These are phyloP conservation scores for Mandrillus leucophaeus DNA, from an alignment of 2,113 vertebrate genomes.

Conservation along the genomic window DNA sequence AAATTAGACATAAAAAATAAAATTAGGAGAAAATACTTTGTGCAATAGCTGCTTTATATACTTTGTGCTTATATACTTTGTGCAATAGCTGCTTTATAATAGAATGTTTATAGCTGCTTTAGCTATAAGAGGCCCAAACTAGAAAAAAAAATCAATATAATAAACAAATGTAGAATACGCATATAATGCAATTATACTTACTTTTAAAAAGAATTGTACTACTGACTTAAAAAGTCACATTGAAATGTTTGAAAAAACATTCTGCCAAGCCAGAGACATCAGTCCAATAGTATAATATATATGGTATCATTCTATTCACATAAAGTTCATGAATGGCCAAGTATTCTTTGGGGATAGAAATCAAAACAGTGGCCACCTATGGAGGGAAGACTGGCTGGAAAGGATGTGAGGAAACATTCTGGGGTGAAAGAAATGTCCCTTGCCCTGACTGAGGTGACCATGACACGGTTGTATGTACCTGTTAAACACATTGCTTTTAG, in stretches of 20 bases:
- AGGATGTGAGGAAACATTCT: neutral
- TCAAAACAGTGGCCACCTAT: neutral
- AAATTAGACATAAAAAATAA: neutral
- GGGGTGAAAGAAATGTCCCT: neutral
- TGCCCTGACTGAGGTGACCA: neutral
- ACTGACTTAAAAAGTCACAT: neutral
- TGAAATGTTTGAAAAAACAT: neutral
- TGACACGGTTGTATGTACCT: neutral
- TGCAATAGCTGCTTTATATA: neutral
- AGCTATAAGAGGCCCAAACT: neutral
- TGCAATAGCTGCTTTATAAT: neutral
- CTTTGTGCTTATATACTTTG: neutral
- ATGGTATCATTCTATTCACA: neutral
- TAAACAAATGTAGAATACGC: constrained; percentile 8
- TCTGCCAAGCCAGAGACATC: neutral
- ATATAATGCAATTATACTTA: neutral
- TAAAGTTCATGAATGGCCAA: neutral
- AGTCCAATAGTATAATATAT: neutral
- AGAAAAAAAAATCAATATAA: neutral
- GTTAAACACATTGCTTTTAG: neutral
- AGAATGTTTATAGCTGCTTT: constrained; percentile 5
- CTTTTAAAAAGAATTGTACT: neutral
- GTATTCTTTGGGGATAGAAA: neutral
- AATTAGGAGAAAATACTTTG: neutral
- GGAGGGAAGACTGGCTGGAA: neutral